Evolutionary conservation across 2,113 vertebrate genomes (phyloP).

Genomic region (Hyperopisus bebe): DNA sequence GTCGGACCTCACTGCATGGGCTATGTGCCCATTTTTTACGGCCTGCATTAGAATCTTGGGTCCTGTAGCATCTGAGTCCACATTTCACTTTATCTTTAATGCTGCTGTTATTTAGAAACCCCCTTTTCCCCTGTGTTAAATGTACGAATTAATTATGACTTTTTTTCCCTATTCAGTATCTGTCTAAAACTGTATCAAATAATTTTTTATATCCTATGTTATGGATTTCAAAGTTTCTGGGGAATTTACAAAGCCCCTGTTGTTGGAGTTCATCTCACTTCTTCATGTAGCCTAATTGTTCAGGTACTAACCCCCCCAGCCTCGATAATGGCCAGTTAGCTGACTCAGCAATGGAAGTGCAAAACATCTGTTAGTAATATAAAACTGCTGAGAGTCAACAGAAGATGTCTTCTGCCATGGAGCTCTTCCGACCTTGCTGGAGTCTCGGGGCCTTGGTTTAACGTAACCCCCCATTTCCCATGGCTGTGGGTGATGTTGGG

Average conservation of each 20-base stretch:
- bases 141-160: neutral
- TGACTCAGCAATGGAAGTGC: conserved; percentile 24
- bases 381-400: conserved; percentile 25
- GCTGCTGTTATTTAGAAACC: neutral
- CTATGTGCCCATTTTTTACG: neutral
- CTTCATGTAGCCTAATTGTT: neutral
- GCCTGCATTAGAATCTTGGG: neutral
- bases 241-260: neutral
- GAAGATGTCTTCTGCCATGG: conserved; percentile 19
- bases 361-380: conserved; percentile 27
- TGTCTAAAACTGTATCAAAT: neutral
- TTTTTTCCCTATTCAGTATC: neutral
- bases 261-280: neutral
- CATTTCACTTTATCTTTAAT: neutral
- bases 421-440: neutral
- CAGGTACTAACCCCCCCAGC: neutral
- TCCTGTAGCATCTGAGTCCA: neutral
- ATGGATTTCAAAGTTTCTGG: neutral
- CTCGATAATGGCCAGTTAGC: conserved; percentile 17
- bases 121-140: neutral
- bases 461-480: neutral
- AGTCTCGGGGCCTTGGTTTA: neutral
- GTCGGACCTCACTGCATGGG: neutral
- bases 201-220: neutral
- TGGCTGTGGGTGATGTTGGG: neutral